phyloP scores from a whole-genome alignment of 2,888 invertebrate genomes.

The Heterodera filipjevi region DNA sequence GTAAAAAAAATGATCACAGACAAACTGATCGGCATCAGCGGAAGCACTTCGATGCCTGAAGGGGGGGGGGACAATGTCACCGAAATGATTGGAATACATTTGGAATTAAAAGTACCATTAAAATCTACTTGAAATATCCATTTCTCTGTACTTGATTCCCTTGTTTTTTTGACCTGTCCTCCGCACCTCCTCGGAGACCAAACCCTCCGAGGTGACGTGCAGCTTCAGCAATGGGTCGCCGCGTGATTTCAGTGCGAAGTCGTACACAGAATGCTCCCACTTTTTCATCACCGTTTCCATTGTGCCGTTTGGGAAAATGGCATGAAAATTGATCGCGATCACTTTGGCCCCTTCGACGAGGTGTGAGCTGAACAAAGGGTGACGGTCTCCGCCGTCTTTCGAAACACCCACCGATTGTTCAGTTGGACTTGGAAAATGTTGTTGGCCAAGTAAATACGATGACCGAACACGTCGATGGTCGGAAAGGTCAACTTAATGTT shows the following conservation, averaged over 20 bases:
- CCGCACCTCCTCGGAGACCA: slow-evolving; percentile 63
- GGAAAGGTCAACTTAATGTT: slow-evolving; percentile 64
- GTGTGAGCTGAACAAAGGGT: slow-evolving; percentile 48
- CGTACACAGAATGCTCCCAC: slow-evolving; percentile 62
- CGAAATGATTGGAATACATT: not conserved
- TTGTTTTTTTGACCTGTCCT: slow-evolving; percentile 50
- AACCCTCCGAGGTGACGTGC: slow-evolving; percentile 59
- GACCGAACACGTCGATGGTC: slow-evolving; percentile 64
- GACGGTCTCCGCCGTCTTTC: not conserved
- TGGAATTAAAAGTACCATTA: too few relatives aligned
- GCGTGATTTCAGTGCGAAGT: slow-evolving; percentile 52
- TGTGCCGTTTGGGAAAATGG: slow-evolving; percentile 59
- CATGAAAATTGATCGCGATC: slow-evolving; percentile 64
- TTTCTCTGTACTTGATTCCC: too few relatives aligned
- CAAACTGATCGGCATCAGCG: slow-evolving; percentile 60
- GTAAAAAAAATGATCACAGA: slow-evolving; percentile 60
- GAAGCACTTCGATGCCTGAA: slow-evolving; percentile 59
- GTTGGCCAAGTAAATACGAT: slow-evolving; percentile 63
- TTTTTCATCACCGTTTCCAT: slow-evolving; percentile 57
- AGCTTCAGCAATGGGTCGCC: slow-evolving; percentile 53
- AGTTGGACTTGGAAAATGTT: slow-evolving; percentile 62
- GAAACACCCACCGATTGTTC: slow-evolving; percentile 50
- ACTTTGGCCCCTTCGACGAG: slow-evolving; percentile 56
- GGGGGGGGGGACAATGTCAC: not conserved
- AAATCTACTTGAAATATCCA: too few relatives aligned